These are phyloP conservation scores for Ectemnius lituratus DNA, from an alignment of 2,888 invertebrate species.

Conservation along the genomic window DNA sequence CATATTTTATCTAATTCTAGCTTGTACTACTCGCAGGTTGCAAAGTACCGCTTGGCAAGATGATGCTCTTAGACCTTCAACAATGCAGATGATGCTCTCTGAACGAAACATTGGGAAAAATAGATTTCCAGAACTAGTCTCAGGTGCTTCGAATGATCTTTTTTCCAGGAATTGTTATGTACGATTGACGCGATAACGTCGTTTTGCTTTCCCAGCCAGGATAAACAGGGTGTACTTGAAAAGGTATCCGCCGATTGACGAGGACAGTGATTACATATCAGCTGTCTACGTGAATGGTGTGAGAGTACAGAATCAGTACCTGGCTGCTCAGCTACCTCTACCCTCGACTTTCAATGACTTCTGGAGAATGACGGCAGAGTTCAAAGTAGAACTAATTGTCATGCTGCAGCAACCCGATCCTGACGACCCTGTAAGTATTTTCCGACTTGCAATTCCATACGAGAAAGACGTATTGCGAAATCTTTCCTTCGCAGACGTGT, in stretches of 20 bases:
- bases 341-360: constrained; percentile 78
- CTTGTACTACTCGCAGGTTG: constrained; percentile 54
- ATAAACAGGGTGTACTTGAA: constrained; percentile 71
- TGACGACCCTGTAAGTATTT: constrained; percentile 68
- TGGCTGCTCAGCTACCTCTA: constrained; percentile 78
- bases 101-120: constrained; percentile 71
- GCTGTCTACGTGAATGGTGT: constrained; percentile 77
- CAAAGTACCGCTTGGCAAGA: constrained; percentile 76
- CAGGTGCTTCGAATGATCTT: constrained; percentile 61
- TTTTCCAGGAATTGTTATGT: no score
- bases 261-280: constrained; percentile 77
- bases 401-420: constrained; percentile 75
- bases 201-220: constrained; percentile 44
- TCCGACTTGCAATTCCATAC: not conserved
- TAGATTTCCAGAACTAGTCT: constrained; percentile 74
- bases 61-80: constrained; percentile 70
- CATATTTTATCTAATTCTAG: not conserved
- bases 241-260: constrained; percentile 72
- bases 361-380: constrained; percentile 77
- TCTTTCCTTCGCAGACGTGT: constrained; percentile 57
- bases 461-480: not conserved
- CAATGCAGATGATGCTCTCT: constrained; percentile 42
- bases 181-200: not conserved
- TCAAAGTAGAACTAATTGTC: constrained; percentile 74
- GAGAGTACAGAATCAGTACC: constrained; percentile 73